phyloP scores from a whole-genome alignment of 64 coral and sea anemone genomes.

The Pocillopora damicornis region DNA sequence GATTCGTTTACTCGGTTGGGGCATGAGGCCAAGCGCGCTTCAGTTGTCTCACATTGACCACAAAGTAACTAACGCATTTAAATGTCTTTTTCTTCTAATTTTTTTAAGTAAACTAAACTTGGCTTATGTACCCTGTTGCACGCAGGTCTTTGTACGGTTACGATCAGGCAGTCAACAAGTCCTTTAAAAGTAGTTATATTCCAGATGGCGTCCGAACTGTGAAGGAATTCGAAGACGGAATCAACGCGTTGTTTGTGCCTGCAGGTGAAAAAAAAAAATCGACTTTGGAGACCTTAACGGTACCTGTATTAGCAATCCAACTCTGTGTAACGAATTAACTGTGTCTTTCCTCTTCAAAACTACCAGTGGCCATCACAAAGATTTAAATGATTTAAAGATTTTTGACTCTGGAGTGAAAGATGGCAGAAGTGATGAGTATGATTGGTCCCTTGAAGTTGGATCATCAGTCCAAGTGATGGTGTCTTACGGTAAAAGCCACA shows the following conservation, averaged over 20 bases:
- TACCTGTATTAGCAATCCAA: constrained; percentile 12
- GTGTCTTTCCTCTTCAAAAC: constrained; percentile 25
- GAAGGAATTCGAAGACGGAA: background rate
- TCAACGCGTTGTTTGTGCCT: constrained; percentile 7
- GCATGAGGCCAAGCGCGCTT: too few relatives aligned
- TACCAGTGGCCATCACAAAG: too few relatives aligned
- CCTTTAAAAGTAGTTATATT: background rate
- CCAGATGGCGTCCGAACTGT: background rate
- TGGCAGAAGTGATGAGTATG: background rate
- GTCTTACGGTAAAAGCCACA: background rate
- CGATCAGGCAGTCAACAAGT: background rate
- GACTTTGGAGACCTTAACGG: constrained; percentile 11
- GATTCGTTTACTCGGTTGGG: too few relatives aligned
- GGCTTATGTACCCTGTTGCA: constrained; percentile 1
- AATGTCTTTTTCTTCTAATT: background rate
- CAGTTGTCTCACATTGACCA: background rate
- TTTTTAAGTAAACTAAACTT: background rate
- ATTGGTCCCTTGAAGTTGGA: background rate
- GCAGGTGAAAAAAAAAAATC: background rate
- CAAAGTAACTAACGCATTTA: background rate
- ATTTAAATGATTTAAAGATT: background rate
- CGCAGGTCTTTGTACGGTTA: background rate
- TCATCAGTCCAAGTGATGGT: background rate
- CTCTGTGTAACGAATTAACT: constrained; percentile 1
- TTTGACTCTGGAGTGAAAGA: background rate